Evolutionary conservation across 2,113 vertebrate species (phyloP), one percentile per base, ranked within the genome.

Genomic region (Lipophrys pholis): DNA sequence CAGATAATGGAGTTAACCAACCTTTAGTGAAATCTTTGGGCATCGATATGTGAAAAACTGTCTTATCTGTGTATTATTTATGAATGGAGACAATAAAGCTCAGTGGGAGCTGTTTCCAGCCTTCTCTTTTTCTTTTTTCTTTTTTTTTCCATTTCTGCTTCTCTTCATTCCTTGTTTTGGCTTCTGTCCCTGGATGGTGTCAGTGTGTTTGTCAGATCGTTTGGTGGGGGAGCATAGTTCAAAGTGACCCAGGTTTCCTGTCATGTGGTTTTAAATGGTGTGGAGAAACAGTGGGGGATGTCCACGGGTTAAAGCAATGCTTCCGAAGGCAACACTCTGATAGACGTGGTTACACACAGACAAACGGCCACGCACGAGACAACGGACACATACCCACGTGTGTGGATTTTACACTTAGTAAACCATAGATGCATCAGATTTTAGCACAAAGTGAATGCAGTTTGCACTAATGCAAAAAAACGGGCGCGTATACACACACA

Each of bases 181-280:
- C 40, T 30, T 21, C 8, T 14, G n/a, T 69, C 15, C 0, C 8
- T 9, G 48, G 52, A 70, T 43, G 69, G 66, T 69, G 62, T 86
- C 75, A 68, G 62, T 39, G 71, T 77, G 80, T 78, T 72, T 86
- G 80, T 86, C 63, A 36, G 70, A 8, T 51, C 6, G 16, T 54
- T 40, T 60, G 51, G 57, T 46, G 64, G 38, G 70, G 50, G 17
- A 10, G 52, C 17, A 7, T 8, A 81, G 87, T 87, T 93, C 92
- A 92, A 90, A 92, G 90, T 83, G 82, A 85, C 75, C 79, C 73
- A 62, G 54, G 84, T 87, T 90, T 88, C 84, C 90, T 90, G 89
- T 90, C 90, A 90, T 92, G 90, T 92, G 90, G 90, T 89, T 90
- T 90, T 90, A 90, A 93, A 85, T 90, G 87, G 90, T 84, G 87